phyloP scores from a whole-genome alignment of 2,888 invertebrate species.

The Mythimna impura region DNA sequence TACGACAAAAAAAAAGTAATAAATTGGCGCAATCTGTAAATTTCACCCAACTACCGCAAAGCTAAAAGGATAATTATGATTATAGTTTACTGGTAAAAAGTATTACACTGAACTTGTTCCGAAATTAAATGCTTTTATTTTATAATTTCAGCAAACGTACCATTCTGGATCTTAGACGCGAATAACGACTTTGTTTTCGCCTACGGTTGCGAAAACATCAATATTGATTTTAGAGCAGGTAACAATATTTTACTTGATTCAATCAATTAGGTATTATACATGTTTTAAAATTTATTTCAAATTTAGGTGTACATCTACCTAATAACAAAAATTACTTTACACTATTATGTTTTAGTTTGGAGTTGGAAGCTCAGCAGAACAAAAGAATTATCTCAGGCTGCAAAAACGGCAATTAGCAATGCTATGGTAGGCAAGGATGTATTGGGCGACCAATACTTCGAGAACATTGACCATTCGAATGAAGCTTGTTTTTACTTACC shows the following conservation, averaged over 20 bases:
- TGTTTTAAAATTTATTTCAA: not conserved
- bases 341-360: constrained; percentile 73
- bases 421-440: constrained; percentile 71
- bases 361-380: constrained; percentile 85
- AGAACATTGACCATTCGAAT: constrained; percentile 76
- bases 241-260: constrained; percentile 52
- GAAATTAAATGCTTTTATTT: not conserved
- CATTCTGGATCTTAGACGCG: constrained; percentile 82
- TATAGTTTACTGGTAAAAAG: not conserved
- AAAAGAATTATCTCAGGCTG: constrained; percentile 64
- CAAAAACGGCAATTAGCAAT: constrained; percentile 69
- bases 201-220: constrained; percentile 89
- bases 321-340: not conserved
- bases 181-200: constrained; percentile 91
- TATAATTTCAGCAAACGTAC: constrained; percentile 69
- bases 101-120: not conserved
- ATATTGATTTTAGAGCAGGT: constrained; percentile 77
- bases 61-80: not conserved
- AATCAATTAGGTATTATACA: not conserved
- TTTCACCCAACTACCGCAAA: not conserved
- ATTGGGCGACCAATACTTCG: constrained; percentile 76
- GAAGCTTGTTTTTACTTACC: constrained; percentile 81
- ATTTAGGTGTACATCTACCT: not conserved
- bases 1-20: not conserved
- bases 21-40: too few relatives aligned